phyloP scores from a whole-genome alignment of 2,113 vertebrate species.

The Dicentrarchus labrax region DNA sequence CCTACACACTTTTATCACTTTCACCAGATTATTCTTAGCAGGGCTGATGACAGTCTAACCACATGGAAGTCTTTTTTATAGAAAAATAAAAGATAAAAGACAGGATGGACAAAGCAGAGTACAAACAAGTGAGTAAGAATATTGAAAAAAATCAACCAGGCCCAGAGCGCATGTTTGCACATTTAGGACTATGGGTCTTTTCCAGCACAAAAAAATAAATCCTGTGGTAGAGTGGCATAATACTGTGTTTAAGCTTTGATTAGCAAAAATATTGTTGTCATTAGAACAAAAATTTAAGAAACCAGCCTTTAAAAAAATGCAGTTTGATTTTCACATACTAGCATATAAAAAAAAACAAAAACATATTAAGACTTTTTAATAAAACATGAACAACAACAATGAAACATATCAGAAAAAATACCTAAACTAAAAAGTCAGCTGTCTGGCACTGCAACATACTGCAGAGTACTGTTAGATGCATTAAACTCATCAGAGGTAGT shows the following conservation, averaged over 20 bases:
- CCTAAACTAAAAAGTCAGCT: neutral
- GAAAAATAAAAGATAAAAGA: neutral
- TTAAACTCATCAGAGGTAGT: slow-evolving; percentile 2
- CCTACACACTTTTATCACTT: neutral
- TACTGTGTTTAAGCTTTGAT: too few relatives aligned
- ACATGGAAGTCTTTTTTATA: neutral
- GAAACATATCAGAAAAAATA: neutral
- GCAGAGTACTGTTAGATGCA: neutral
- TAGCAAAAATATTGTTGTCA: neutral
- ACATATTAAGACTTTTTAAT: too few relatives aligned
- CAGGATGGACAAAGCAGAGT: neutral
- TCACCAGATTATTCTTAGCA: neutral
- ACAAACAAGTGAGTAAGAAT: neutral
- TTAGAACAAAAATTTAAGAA: neutral
- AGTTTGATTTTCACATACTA: neutral
- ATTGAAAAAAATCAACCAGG: neutral
- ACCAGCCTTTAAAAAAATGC: neutral
- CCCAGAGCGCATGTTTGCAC: neutral
- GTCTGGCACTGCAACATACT: neutral
- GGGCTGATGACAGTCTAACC: neutral
- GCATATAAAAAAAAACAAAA: too few relatives aligned
- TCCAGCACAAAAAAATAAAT: neutral
- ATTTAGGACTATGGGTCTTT: neutral
- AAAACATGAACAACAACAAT: neutral
- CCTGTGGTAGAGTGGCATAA: neutral